phyloP scores from a whole-genome alignment of 1,140 invertebrate species.

The Oncopodura yosiiana region DNA sequence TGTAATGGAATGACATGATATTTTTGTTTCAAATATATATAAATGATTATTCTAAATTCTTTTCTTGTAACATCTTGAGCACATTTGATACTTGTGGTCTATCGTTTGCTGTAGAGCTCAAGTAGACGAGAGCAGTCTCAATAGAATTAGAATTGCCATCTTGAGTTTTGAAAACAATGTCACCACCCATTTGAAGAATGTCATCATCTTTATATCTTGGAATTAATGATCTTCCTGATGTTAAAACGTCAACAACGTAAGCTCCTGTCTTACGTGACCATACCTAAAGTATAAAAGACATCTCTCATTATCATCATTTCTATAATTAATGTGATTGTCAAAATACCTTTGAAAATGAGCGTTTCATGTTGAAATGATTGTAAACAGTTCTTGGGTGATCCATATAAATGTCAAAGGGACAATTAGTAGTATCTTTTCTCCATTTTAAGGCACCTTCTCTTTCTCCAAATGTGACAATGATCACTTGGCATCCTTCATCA shows the following conservation, averaged over 20 bases:
- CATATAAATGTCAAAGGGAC: constrained; percentile 14
- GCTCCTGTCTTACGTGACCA: constrained; percentile 16
- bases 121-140: too few species aligned
- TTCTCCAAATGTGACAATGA: constrained; percentile 28
- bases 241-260: constrained; percentile 17
- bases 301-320: not conserved
- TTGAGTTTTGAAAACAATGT: constrained; percentile 27
- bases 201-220: constrained; percentile 29
- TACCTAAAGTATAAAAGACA: constrained; percentile 7
- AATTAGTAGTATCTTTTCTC: constrained; percentile 22
- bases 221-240: constrained; percentile 6
- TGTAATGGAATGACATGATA: too few species aligned
- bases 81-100: too few species aligned
- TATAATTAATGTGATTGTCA: not conserved
- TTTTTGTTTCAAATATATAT: too few species aligned
- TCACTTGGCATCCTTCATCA: constrained; percentile 20
- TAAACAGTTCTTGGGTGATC: constrained; percentile 19
- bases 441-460: constrained; percentile 23
- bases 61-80: too few species aligned
- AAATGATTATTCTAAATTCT: too few species aligned
- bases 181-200: constrained; percentile 32
- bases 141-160: too few species aligned
- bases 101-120: too few species aligned
- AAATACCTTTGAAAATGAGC: constrained; percentile 24
- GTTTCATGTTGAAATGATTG: constrained; percentile 15